Evolutionary conservation across 2,113 vertebrate genomes (phyloP).

Genomic region (Cariama cristata): DNA sequence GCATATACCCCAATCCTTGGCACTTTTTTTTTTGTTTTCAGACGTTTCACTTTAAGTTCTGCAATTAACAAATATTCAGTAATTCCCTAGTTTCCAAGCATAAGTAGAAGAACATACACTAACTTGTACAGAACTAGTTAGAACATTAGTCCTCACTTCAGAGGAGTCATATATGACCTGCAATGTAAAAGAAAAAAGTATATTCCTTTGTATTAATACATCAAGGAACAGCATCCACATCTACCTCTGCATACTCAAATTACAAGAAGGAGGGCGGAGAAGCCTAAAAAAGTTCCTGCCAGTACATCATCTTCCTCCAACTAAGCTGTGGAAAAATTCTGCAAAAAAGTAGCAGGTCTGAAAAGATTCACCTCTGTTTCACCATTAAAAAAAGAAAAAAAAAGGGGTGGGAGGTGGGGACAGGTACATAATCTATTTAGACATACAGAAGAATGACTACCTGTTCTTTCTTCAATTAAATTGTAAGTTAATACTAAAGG

Average conservation of each 20-base stretch:
- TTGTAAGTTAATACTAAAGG: neutral
- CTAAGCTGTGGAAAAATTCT: neutral
- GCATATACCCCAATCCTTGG: neutral
- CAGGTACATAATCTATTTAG: neutral
- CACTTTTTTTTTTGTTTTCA: neutral
- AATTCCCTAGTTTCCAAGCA: neutral
- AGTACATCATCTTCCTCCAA: neutral
- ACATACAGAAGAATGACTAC: neutral
- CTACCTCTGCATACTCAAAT: neutral
- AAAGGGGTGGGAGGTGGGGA: rapidly evolving
- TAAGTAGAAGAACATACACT: neutral
- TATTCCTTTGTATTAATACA: neutral
- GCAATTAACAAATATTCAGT: neutral
- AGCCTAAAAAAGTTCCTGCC: neutral
- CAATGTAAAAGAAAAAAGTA: neutral
- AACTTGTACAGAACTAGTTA: neutral
- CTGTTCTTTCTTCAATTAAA: neutral
- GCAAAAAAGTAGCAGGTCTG: neutral
- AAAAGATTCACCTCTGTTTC: neutral
- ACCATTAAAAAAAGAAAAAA: neutral
- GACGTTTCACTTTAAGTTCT: neutral
- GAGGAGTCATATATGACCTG: neutral
- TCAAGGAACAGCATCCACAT: neutral
- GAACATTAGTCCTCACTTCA: neutral
- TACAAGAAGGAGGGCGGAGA: neutral